Base-by-base conservation (phyloP, 1,140 invertebrate species). In the Cotesia chilonis region DNA sequence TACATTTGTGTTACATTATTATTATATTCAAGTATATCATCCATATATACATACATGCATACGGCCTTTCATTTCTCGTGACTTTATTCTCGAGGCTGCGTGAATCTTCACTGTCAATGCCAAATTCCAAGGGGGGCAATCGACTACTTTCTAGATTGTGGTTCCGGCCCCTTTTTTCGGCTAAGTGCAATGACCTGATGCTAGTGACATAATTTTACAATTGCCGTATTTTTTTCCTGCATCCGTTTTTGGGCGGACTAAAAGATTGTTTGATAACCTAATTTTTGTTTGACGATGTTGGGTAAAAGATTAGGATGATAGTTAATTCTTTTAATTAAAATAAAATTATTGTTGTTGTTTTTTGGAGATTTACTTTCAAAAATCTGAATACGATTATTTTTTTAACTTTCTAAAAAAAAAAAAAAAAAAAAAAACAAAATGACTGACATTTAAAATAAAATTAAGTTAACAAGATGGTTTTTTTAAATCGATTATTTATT, bases 101-200 rank as follows among this genome's bases (percentile, higher is more conserved):
- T 12, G 57, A 61, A 70, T 71, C 72, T 70, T 74, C 75, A 73
- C 73, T 80, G 73, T 74, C 80, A 80, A 81, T 79, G 80, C 79
- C 76, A 77, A 77, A 78, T 80, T 78, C 77, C 80, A 70, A 52
- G 35, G 57, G 75, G 76, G 74, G 74, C 75, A 35, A 79, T 69
- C 73, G 70, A 75, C 77, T 67, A 75, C 74, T 79, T 77, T 74
- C 76, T 73, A 80, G 72, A 75, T 37, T 52, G 47, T 36, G 38
- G 14, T 51, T 63, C 51, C 52, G 63, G 17, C 61, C 52, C 36
- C 20, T 66, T 72, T 47, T 68, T 70, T 55, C 54, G 38, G 36
- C 9, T 47, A 17, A 35, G 61, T 35, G 9, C 69, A 20, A 65
- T 71, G 69, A 71, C 47, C 69, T 37, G 54, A 51, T 36, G 60